Base-by-base conservation (phyloP, 2,888 invertebrate genomes). In the Phengaris alcon region DNA sequence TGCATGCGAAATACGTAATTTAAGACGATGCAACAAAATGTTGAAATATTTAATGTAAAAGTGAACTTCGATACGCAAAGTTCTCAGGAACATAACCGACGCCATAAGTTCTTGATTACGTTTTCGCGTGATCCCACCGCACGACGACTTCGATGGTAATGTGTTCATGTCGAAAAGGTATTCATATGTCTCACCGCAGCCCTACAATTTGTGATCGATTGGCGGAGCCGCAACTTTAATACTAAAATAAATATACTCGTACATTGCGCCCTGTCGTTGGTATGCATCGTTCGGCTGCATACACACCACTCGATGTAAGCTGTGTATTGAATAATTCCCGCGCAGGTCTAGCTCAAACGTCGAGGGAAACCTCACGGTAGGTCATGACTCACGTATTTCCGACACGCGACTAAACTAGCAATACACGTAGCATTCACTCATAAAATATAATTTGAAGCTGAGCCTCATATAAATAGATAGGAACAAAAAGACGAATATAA, bases 391-490 rank as follows among this genome's bases (percentile, higher is more conserved):
- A 87, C 87, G 86, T 85, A 83, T 81, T 75, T 79, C 78, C 79
- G 78, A 82, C 85, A 86, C 85, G 86, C 86, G 86, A 87, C 83
- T 80, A 76, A 82, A 84, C 84, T 86, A 82, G 82, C 82, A 84
- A 87, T 84, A 79, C 76, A 78, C 79, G 77, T 78, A 80, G 22
- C 72, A 72, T 72, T 72, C 54, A 44, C 52, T 54, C 72, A 72
- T 72, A 72, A 72, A 72, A 72, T 72, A 54, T 72, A 54, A 72
- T 72, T 72, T 72, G 72, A 72, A 52, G 22, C 52, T 52, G 72
- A 72, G 72, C 51, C 54, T 54, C 72, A 72, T 72, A 35, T 54
- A 72, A 72, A 54, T 13, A 13, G 48, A 72, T 10, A 52, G 12
- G n/a, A 10, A 70, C 22, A 70, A 51, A 69, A 51, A 70, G 70